Conservation (phyloP, 2,888 invertebrate species). For the Platycheirus rosarum region DNA sequence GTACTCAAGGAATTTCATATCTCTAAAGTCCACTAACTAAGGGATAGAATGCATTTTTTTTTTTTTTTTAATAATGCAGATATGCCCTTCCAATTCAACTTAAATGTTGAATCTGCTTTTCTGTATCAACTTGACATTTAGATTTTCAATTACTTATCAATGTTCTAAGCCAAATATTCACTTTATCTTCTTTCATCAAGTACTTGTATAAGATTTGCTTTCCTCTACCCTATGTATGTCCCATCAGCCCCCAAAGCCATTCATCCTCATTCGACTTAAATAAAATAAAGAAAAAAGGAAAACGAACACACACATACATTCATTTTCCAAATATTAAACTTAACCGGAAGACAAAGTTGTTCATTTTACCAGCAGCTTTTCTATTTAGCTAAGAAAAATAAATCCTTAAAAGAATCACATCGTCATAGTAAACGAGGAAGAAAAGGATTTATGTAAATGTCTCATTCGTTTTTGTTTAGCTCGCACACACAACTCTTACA, state of each 20-base stretch:
- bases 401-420: constrained; percentile 60
- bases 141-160: constrained; percentile 72
- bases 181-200: constrained; percentile 55
- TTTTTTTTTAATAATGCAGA: too few species aligned
- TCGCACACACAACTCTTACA: too few species aligned
- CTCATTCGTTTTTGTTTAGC: constrained; percentile 35
- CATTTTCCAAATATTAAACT: constrained; percentile 50
- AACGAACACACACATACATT: background rate
- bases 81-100: too few species aligned
- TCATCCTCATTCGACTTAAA: constrained; percentile 20
- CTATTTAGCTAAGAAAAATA: constrained; percentile 64
- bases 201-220: constrained; percentile 22
- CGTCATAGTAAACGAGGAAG: constrained; percentile 3
- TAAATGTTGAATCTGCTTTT: too few species aligned
- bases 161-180: constrained; percentile 66
- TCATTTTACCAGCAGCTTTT: constrained; percentile 52
- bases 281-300: constrained; percentile 11
- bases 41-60: too few species aligned
- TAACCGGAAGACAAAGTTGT: constrained; percentile 60
- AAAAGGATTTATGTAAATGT: constrained; percentile 70
- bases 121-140: constrained; percentile 62
- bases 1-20: too few species aligned
- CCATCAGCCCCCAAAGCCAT: constrained; percentile 11
- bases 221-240: background rate
- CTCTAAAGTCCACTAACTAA: too few species aligned